phyloP scores from a whole-genome alignment of 2,888 invertebrate species.

The Escarpia spicata region DNA sequence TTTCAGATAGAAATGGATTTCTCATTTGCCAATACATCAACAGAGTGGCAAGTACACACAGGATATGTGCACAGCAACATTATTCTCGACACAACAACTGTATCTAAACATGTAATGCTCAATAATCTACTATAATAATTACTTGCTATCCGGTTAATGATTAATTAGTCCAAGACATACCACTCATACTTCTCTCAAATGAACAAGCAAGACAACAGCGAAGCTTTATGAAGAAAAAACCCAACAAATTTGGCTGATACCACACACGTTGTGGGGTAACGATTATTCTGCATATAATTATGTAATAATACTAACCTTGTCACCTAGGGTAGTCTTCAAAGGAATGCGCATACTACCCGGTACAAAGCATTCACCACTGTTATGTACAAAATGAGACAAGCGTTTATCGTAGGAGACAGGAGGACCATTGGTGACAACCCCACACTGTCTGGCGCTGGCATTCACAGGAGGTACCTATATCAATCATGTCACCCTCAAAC shows the following conservation, averaged over 20 bases:
- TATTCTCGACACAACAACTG: not conserved
- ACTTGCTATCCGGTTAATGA: not conserved
- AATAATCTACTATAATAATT: not conserved
- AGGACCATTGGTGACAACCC: not conserved
- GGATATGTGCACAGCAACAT: not conserved
- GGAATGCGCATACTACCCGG: not conserved
- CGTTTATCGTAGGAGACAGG: not conserved
- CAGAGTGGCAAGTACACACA: not conserved
- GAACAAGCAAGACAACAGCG: not conserved
- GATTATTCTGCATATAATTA: not conserved
- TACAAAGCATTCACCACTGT: not conserved
- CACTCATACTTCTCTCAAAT: not conserved
- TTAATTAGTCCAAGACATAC: not conserved
- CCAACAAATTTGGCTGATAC: not conserved
- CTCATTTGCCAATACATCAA: not conserved
- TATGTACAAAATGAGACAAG: not conserved
- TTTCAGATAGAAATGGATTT: not conserved
- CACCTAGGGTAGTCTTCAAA: not conserved
- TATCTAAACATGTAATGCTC: not conserved
- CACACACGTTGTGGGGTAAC: not conserved
- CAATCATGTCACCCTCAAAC: not conserved
- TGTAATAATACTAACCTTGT: not conserved
- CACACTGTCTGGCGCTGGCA: not conserved
- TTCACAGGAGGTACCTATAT: not conserved
- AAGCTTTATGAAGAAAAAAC: not conserved